Evolutionary conservation across 2,797 vertebrate species (phyloP).

Genomic region (Enteromius radiatus): DNA sequence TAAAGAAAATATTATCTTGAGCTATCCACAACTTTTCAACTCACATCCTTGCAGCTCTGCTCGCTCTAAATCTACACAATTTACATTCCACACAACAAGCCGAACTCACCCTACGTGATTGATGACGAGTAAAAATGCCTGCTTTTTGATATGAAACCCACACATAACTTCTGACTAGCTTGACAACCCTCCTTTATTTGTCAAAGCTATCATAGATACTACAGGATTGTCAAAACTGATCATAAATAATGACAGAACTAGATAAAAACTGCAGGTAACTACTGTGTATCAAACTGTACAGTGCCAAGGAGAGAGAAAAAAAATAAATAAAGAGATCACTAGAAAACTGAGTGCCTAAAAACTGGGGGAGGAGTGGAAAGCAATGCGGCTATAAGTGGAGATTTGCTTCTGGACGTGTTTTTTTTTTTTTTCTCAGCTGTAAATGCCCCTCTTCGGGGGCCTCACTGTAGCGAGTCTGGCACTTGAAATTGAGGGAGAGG

Average conservation of each 20-base stretch:
- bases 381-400: constrained; percentile 75
- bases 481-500: constrained; percentile 65
- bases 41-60: not conserved
- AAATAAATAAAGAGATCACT: constrained; percentile 57
- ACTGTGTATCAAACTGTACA: constrained; percentile 38
- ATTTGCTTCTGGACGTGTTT: constrained; percentile 75
- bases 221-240: not conserved
- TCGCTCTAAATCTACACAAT: constrained; percentile 21
- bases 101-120: not conserved
- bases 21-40: not conserved
- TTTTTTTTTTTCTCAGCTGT: constrained; percentile 74
- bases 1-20: constrained; percentile 39
- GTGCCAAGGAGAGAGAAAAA: constrained; percentile 44
- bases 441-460: constrained; percentile 79
- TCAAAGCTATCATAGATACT: not conserved
- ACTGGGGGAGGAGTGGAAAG: constrained; percentile 64
- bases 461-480: constrained; percentile 74
- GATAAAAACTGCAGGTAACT: constrained; percentile 8
- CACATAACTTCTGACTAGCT: not conserved
- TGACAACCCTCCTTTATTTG: not conserved
- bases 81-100: constrained; percentile 35
- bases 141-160: not conserved
- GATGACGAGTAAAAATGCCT: not conserved
- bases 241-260: not conserved
- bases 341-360: constrained; percentile 67